phyloP scores from a whole-genome alignment of 2,888 invertebrate species.

The Cordilura impudica region DNA sequence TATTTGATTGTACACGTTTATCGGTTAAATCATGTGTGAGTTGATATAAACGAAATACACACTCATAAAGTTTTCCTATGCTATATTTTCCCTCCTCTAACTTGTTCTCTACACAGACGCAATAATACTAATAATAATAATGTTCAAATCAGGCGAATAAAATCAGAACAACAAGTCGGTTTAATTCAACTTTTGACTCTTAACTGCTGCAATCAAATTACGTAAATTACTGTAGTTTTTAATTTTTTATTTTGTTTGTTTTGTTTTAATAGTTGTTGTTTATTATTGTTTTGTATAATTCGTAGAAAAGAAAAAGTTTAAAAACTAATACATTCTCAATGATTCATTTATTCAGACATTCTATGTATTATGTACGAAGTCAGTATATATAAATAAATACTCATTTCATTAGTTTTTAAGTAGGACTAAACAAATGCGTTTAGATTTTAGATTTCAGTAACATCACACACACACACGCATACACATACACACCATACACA shows the following conservation, averaged over 20 bases:
- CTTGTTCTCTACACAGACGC: conserved; percentile 46
- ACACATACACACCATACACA: conserved; percentile 21
- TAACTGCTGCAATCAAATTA: conserved; percentile 62
- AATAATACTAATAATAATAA: conserved; percentile 55
- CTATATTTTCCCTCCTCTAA: neutral
- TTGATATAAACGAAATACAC: conserved; percentile 43
- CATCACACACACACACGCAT: conserved; percentile 16
- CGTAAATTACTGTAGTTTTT: conserved; percentile 59
- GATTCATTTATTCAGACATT: conserved; percentile 38
- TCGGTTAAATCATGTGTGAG: conserved; percentile 56
- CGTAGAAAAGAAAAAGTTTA: conserved; percentile 44
- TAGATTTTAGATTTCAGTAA: conserved; percentile 32
- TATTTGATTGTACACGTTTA: conserved; percentile 33
- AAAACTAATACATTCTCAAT: conserved; percentile 56
- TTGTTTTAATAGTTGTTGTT: conserved; percentile 53
- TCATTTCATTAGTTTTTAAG: conserved; percentile 46
- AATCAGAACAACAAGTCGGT: conserved; percentile 59
- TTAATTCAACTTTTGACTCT: conserved; percentile 58
- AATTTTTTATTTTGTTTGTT: neutral
- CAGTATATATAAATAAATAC: conserved; percentile 7
- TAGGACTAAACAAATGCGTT: conserved; percentile 54
- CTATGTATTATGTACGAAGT: neutral
- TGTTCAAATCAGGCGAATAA: conserved; percentile 59
- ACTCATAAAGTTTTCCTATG: conserved; percentile 17
- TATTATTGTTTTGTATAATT: conserved; percentile 44